phyloP scores from a whole-genome alignment of 2,888 invertebrate genomes.

The Invenusta paracnida region DNA sequence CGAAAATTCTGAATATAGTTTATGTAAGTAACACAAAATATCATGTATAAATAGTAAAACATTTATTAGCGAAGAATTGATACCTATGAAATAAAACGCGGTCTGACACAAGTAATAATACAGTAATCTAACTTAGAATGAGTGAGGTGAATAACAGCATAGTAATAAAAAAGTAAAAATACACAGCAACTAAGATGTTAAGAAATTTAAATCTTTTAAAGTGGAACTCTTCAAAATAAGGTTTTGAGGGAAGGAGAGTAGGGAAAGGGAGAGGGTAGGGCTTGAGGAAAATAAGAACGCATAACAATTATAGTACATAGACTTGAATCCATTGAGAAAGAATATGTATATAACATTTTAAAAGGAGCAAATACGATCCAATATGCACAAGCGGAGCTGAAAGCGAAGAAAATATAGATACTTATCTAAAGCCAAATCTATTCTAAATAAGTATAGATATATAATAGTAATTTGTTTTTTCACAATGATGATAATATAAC shows the following conservation, averaged over 20 bases:
- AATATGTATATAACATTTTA: no score
- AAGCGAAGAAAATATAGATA: constrained; percentile 26
- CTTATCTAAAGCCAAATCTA: constrained; percentile 23
- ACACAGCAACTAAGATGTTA: constrained; percentile 27
- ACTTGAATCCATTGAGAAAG: background rate
- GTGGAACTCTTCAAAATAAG: background rate
- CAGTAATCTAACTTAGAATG: background rate
- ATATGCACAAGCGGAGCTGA: background rate
- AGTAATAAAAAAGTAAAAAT: background rate
- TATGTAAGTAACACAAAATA: background rate
- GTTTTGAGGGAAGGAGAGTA: no score
- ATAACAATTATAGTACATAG: background rate
- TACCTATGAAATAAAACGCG: background rate
- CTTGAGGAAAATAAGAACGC: background rate
- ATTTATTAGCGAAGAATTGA: background rate
- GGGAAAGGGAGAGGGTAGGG: background rate
- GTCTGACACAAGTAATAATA: background rate
- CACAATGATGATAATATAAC: background rate
- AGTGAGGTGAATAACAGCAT: background rate
- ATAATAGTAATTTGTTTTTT: background rate
- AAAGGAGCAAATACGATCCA: background rate
- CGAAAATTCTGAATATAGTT: background rate
- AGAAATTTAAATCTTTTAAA: background rate
- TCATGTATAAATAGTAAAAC: no score
- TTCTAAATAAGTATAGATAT: constrained; percentile 8